These are phyloP conservation scores for Thaleichthys pacificus DNA, from an alignment of 2,797 vertebrate species.

Conservation along the genomic window DNA sequence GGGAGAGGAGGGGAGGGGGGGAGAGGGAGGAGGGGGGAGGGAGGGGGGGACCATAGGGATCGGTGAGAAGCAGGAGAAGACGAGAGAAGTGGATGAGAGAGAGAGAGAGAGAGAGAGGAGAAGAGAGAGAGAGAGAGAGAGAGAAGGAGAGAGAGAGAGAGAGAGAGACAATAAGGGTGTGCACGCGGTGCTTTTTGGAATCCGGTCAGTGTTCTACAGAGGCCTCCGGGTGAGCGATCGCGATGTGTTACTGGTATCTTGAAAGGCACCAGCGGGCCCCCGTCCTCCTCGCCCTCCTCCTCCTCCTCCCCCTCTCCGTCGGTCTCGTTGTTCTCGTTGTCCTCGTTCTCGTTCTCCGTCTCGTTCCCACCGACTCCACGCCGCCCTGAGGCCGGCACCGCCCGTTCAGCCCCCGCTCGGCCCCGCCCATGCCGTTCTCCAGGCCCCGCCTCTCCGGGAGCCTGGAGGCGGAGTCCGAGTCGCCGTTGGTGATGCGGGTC, in stretches of 20 bases:
- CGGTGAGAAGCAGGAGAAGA: too few relatives aligned
- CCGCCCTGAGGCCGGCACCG: constrained; percentile 52
- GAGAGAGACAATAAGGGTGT: too few relatives aligned
- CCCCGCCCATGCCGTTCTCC: constrained; percentile 82
- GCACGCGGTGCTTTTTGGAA: too few relatives aligned
- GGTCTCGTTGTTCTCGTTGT: constrained; percentile 84
- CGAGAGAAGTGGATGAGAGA: background rate
- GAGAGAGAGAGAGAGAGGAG: background rate
- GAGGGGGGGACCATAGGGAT: background rate
- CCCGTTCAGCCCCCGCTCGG: constrained; percentile 76
- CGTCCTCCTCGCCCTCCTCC: constrained; percentile 72
- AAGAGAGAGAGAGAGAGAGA: background rate
- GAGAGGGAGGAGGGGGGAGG: background rate
- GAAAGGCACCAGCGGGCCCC: constrained; percentile 86
- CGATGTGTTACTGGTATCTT: constrained; percentile 77
- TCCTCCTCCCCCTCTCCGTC: constrained; percentile 79
- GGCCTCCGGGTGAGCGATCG: background rate
- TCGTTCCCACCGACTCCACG: constrained; percentile 76
- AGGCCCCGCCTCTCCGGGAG: constrained; percentile 80
- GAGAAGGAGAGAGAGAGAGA: background rate
- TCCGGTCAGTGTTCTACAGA: background rate
- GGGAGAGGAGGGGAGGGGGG: background rate
- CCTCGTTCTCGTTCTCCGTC: constrained; percentile 83
- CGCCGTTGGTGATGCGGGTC: constrained; percentile 78
- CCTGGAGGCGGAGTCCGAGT: constrained; percentile 83